Percentiles rank a stretch among this genome's conserved stretches.
Conservation (phyloP, 2,888 invertebrate genomes). For the Stegana nigrithorax region DNA sequence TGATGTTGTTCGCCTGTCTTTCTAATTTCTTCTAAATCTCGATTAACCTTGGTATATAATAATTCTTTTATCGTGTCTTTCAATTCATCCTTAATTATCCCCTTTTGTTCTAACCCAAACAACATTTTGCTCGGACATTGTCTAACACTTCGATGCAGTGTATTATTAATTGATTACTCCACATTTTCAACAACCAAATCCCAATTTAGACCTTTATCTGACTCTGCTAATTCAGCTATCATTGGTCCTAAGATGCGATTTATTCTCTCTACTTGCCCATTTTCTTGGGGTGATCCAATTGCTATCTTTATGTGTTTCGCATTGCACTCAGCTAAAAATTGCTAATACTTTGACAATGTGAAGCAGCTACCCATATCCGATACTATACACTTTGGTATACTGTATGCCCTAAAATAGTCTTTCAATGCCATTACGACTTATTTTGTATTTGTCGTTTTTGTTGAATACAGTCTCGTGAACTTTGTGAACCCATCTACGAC, state of each 20-base stretch:
- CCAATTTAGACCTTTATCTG: constrained; percentile 8
- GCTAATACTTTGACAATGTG: not conserved
- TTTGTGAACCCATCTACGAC: constrained; percentile 26
- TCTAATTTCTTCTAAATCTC: too few species aligned
- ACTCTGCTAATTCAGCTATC: constrained; percentile 5
- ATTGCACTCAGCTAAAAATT: not conserved
- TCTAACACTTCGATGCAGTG: constrained; percentile 7
- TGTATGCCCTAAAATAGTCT: constrained; percentile 21
- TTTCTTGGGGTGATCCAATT: not conserved
- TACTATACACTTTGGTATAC: constrained; percentile 13
- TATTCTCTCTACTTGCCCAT: not conserved
- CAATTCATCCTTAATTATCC: constrained; percentile 22
- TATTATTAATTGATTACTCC: constrained; percentile 33
- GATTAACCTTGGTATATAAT: too few species aligned
- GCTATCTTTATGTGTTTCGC: not conserved
- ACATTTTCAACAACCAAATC: constrained; percentile 27
- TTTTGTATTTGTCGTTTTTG: constrained; percentile 29
- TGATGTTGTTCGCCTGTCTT: too few species aligned
- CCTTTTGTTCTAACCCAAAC: constrained; percentile 20
- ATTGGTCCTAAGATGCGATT: not conserved
- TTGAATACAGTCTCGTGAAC: constrained; percentile 21
- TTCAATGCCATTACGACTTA: constrained; percentile 43
- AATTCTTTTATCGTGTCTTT: constrained; percentile 22
- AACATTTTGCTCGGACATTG: not conserved
- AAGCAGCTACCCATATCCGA: not conserved